phyloP scores from a whole-genome alignment of 1,140 invertebrate genomes.

The Dendroctonus ponderosae region DNA sequence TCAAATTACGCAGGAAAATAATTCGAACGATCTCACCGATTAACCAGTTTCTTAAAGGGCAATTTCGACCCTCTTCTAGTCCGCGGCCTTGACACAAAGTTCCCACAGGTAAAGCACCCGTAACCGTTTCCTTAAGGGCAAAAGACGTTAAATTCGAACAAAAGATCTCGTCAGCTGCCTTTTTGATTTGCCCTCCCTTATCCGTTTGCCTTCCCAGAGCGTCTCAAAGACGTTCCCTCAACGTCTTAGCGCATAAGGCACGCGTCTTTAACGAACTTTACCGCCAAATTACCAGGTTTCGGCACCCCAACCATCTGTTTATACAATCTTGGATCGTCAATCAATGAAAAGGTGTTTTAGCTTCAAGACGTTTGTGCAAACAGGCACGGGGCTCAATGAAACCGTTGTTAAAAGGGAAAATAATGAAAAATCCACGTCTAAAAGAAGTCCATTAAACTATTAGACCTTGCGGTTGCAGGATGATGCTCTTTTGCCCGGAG shows the following conservation, averaged over 20 bases:
- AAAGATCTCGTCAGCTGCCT: conserved; percentile 35
- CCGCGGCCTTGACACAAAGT: conserved; percentile 7
- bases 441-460: conserved; percentile 9
- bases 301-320: conserved; percentile 9
- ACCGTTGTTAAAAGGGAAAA: neutral
- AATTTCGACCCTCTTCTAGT: neutral
- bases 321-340: neutral
- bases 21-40: neutral
- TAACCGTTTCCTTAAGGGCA: conserved; percentile 21
- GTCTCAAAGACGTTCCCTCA: conserved; percentile 15
- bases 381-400: too few species aligned
- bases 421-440: neutral
- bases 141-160: conserved; percentile 34
- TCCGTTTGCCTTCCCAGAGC: conserved; percentile 11
- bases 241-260: conserved; percentile 14
- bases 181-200: conserved; percentile 39
- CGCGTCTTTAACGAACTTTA: conserved; percentile 26
- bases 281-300: neutral
- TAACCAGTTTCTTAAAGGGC: neutral
- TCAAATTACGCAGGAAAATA: neutral
- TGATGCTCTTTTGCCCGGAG: conserved; percentile 4
- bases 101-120: conserved; percentile 25
- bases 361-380: too few species aligned
- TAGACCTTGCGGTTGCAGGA: conserved; percentile 2
- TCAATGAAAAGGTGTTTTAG: too few species aligned